A percentile compares a stretch with the other conserved stretches of the same genome.
These are phyloP conservation scores for Amphibalanus amphitrite DNA, from an alignment of 1,140 invertebrate species.

Conservation along the genomic window DNA sequence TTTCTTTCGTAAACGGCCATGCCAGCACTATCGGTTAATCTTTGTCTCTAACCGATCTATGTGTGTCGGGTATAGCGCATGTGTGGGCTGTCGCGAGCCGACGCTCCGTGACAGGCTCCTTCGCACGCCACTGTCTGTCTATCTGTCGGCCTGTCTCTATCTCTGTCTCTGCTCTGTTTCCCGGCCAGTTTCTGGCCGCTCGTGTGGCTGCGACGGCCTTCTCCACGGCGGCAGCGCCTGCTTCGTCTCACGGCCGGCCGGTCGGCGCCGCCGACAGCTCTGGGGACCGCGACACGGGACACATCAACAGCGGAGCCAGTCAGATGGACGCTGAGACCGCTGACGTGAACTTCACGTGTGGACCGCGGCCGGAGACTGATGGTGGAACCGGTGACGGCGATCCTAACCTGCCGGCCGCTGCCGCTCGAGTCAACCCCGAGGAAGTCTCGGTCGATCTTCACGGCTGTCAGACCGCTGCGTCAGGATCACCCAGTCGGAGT, in stretches of 20 bases:
- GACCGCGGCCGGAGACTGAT: too few species aligned
- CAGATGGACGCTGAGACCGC: not conserved
- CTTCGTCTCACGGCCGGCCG: not conserved
- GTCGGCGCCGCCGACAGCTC: too few species aligned
- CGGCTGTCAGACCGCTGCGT: too few species aligned
- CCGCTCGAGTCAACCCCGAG: not conserved
- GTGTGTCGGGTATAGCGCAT: too few species aligned
- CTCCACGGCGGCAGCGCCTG: not conserved
- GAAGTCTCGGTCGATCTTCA: too few species aligned
- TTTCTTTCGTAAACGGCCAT: too few species aligned
- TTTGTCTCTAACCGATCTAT: too few species aligned
- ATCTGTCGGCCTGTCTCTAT: not conserved
- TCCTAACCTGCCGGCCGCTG: too few species aligned
- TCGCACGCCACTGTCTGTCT: not conserved
- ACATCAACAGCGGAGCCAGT: not conserved
- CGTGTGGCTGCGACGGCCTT: not conserved
- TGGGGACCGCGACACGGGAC: not conserved
- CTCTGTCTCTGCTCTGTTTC: not conserved
- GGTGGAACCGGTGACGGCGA: not conserved
- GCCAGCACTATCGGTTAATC: too few species aligned
- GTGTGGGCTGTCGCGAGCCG: too few species aligned
- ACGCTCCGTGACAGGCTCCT: not conserved
- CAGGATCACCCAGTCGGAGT: too few species aligned
- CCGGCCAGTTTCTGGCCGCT: not conserved
- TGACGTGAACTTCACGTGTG: too few species aligned